phyloP scores from a whole-genome alignment of 1,140 invertebrate species.

The Pomphorhynchus laevis region DNA sequence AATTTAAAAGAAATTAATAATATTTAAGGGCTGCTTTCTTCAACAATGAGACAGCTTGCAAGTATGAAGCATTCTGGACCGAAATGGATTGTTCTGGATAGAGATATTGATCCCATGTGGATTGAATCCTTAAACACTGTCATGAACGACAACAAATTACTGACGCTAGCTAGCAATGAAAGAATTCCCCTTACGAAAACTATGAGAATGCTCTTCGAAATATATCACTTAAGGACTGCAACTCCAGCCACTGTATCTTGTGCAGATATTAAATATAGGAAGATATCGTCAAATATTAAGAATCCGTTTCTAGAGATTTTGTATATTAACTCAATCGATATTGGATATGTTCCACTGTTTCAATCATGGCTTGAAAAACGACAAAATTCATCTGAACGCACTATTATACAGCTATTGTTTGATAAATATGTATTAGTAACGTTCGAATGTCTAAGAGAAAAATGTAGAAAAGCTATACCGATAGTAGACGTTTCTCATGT shows the following conservation, averaged over 20 bases:
- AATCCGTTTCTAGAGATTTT: no score
- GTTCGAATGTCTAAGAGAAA: not conserved
- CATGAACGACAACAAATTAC: conserved; percentile 9
- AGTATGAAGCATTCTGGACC: not conserved
- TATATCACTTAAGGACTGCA: not conserved
- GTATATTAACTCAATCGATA: not conserved
- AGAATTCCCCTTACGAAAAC: not conserved
- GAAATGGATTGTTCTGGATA: conserved; percentile 10
- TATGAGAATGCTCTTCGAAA: not conserved
- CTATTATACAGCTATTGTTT: not conserved
- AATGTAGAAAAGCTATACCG: conserved; percentile 10
- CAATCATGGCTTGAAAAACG: not conserved
- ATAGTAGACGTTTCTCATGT: conserved; percentile 11
- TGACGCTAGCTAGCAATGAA: conserved; percentile 1
- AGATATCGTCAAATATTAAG: no score
- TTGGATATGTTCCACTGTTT: not conserved
- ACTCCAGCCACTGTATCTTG: not conserved
- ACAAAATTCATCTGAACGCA: not conserved
- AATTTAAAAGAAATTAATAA: conserved; percentile 15
- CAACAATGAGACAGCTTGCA: not conserved
- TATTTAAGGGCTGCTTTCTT: not conserved
- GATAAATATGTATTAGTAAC: conserved; percentile 8
- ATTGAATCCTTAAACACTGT: conserved; percentile 10
- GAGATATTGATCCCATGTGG: conserved; percentile 11
- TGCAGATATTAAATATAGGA: conserved; percentile 6